Base-by-base conservation (phyloP, 1,140 invertebrate genomes). In the Pectinophora gossypiella region DNA sequence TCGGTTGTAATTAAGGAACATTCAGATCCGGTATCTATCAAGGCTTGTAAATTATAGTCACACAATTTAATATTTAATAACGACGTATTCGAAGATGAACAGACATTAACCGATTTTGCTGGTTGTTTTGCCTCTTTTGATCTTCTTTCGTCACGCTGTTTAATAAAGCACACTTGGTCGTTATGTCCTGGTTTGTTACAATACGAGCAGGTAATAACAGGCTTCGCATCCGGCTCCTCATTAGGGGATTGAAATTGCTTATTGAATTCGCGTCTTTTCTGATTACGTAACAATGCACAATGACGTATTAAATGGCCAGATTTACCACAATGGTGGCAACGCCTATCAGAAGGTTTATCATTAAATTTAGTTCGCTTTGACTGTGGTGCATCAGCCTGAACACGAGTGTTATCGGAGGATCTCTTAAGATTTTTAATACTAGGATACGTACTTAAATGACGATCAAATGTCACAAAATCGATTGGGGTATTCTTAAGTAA, bases 401-500 rank as follows among this genome's bases (percentile, higher is more conserved):
- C 19, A 35, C 27, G 1, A 38, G 9, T 49, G 21, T 19, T 43
- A 16, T 36, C 21, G 4, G 42, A 36, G 19, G 13, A 43, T 32
- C 9, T 15, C 32, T 27, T 20, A n/a, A 35, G 40, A 35, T 22
- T n/a, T 23, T 48, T 48, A 19, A 42, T 40, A 42, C 38, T 48
- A 16, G 52, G 22, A 23, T 54, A 55, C 4, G 46, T 55, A 21
- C 19, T 44, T 3, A 55, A 36, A 45, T 55, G 47, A 9, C 53
- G 43, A 44, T 55, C 46, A 22, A 55, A 47, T 35, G 53, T 21
- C 1, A 55, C 13, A 44, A 55, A 55, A 44, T 45, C 13, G 19
- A 16, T 48, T 9, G 53, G 53, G n/a, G 53, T 55, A 55, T 55
- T 55, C 42, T 55, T 55, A 43, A 49, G 38, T 22, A 55, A 55